phyloP scores from a whole-genome alignment of 2,797 vertebrate genomes.

The Coreius guichenoti region DNA sequence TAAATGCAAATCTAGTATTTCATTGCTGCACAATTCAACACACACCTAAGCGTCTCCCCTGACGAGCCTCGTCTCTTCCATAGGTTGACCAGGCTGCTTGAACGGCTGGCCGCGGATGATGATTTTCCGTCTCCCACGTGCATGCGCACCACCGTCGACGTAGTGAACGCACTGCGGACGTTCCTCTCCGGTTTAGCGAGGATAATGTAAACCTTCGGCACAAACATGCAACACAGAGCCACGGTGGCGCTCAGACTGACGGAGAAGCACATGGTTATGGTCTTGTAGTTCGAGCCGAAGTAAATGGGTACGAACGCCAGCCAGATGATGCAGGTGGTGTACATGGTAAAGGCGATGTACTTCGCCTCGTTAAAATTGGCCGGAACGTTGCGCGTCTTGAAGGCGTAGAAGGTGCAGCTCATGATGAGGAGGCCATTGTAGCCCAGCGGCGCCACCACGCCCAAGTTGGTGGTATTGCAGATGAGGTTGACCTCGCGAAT shows the following conservation, averaged over 20 bases:
- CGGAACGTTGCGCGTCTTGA: conserved; percentile 97
- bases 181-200: conserved; percentile 97
- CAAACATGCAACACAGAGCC: conserved; percentile 97
- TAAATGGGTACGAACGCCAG: conserved; percentile 98
- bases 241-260: conserved; percentile 97
- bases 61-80: conserved; percentile 96
- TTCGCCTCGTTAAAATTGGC: conserved; percentile 99
- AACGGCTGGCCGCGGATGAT: conserved; percentile 92
- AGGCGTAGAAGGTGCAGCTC: conserved; percentile 98
- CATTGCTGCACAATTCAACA: not conserved
- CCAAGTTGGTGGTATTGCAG: conserved; percentile 94
- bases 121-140: conserved; percentile 96
- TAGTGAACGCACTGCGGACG: conserved; percentile 97
- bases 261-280: conserved; percentile 99
- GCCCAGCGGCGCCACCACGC: conserved; percentile 94
- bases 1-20: not conserved
- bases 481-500: conserved; percentile 96
- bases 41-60: conserved; percentile 93
- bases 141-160: conserved; percentile 97
- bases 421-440: conserved; percentile 96
- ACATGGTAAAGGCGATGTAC: conserved; percentile 99
- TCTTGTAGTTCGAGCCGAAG: conserved; percentile 99
- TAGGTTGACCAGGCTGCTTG: conserved; percentile 94
- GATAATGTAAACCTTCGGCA: conserved; percentile 98
- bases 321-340: conserved; percentile 99